Conservation (phyloP, 2,888 invertebrate genomes). For the Euproctis similis region DNA sequence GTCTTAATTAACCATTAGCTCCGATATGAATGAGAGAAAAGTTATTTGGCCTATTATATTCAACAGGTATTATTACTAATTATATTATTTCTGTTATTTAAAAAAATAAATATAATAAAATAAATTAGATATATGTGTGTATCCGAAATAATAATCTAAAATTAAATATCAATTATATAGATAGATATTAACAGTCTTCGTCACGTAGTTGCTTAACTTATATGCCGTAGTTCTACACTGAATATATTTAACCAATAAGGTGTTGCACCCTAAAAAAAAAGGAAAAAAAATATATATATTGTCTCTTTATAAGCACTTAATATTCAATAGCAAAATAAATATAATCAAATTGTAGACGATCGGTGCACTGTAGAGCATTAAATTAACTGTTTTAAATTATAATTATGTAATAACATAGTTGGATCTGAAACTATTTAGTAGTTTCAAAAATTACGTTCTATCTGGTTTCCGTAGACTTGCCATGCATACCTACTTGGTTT, state of each 20-base stretch:
- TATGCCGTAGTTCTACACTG: constrained; percentile 45
- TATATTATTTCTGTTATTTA: too few relatives aligned
- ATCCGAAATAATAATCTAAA: constrained; percentile 21
- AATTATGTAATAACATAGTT: too few relatives aligned
- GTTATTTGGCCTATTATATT: too few relatives aligned
- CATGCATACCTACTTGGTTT: too few relatives aligned
- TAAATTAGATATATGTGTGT: constrained; percentile 33
- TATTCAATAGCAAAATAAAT: constrained; percentile 24
- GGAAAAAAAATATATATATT: constrained; percentile 13
- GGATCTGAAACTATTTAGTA: too few relatives aligned
- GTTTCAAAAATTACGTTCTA: too few relatives aligned
- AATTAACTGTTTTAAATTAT: constrained; percentile 26
- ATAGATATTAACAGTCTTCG: constrained; percentile 22
- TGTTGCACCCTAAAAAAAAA: constrained; percentile 30
- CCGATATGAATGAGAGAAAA: too few relatives aligned
- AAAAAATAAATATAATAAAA: too few relatives aligned
- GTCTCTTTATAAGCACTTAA: constrained; percentile 15
- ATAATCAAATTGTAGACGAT: constrained; percentile 19
- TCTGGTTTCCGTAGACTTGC: too few relatives aligned
- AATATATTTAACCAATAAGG: constrained; percentile 36
- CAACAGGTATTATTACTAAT: too few relatives aligned
- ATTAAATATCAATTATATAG: constrained; percentile 11
- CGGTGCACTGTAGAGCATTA: constrained; percentile 40
- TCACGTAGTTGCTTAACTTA: constrained; percentile 48
- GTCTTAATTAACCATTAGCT: too few relatives aligned